Base-by-base conservation (phyloP, 37 sponge, comb jelly and placozoan genomes). In the Bolinopsis microptera region DNA sequence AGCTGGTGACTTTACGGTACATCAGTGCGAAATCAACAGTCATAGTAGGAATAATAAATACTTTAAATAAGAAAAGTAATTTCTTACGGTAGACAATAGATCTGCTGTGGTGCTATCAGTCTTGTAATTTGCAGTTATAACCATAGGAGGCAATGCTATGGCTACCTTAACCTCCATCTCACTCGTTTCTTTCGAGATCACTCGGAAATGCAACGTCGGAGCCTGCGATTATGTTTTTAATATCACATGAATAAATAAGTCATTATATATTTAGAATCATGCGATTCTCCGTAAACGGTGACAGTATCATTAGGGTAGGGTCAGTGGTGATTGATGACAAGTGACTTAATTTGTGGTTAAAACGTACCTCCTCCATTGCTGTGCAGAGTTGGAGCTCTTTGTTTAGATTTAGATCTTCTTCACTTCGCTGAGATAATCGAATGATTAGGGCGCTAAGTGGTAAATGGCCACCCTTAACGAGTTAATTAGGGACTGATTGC, bases 31-130 rank as follows among this genome's bases (percentile, higher is more conserved):
- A n/a, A n/a, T n/a, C n/a, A n/a, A n/a, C n/a, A n/a, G n/a, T n/a
- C n/a, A n/a, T n/a, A n/a, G n/a, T n/a, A n/a, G n/a, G n/a, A n/a
- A n/a, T n/a, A n/a, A n/a, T n/a, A n/a, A n/a, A n/a, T n/a, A n/a
- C n/a, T n/a, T n/a, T n/a, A n/a, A n/a, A n/a, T n/a, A n/a, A n/a
- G n/a, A n/a, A n/a, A n/a, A n/a, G n/a, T n/a, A n/a, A n/a, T n/a
- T n/a, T n/a, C 83, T 80, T 3, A 80, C 83, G 38, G 83, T 80
- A 24, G 83, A 80, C 23, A 80, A 23, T 24, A 80, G 36, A 31
- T 80, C 83, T 5, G 83, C 83, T 13, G 83, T 80, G 3, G 83
- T 80, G 83, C 83, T 80, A 38, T 80, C 83, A 35, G 27, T 38
- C 2, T 3, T 28, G 38, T 80, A 80, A 27, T 35, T 80, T 24